Evolutionary conservation across 2,113 vertebrate genomes (phyloP), one percentile per base, ranked within the genome.

Genomic region (Desmodus rotundus): DNA sequence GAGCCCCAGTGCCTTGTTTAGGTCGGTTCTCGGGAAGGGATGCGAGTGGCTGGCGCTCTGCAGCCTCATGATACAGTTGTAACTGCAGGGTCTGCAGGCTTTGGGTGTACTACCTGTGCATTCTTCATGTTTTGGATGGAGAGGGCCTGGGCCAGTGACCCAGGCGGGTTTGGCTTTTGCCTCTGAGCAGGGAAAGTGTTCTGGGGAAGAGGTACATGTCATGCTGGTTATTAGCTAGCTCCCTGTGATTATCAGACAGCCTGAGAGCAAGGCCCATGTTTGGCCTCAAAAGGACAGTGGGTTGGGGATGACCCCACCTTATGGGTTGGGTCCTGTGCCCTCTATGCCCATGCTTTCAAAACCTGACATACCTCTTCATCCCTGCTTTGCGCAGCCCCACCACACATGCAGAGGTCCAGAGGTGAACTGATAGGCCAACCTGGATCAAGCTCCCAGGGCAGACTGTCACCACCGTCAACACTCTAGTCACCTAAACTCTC

Each of bases 31-130:
- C 73, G 4, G 93, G 82, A 88, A 91, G 67, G 76, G 77, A 22
- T 1, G 1, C 7, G 4, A 17, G 76, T 4, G 1, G 20, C 4
- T 38, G 84, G 87, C 45, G 65, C 65, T 77, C 54, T 76, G 47
- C 0, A 7, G 70, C 36, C 61, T 63, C 16, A 0, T 22, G 15
- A 7, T 12, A 33, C 41, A 2, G 38, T 47, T 70, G 61, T 65
- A 28, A 24, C 87, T 9, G 36, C 72, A 77, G 43, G 45, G 43
- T 47, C 86, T 45, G 3, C 4, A 9, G 50, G 41, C 65, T 63
- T n/a, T 31, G 31, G 58, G 54, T n/a, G 17, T 28, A 1, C 0
- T 0, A 33, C 74, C 76, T 52, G 17, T 26, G 13, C 0, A 19
- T 41, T 65, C 14, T 26, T 50, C 45, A 0, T 50, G 52, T 56